Conservation (phyloP, 2,113 vertebrate genomes). For the Argyrosomus japonicus region DNA sequence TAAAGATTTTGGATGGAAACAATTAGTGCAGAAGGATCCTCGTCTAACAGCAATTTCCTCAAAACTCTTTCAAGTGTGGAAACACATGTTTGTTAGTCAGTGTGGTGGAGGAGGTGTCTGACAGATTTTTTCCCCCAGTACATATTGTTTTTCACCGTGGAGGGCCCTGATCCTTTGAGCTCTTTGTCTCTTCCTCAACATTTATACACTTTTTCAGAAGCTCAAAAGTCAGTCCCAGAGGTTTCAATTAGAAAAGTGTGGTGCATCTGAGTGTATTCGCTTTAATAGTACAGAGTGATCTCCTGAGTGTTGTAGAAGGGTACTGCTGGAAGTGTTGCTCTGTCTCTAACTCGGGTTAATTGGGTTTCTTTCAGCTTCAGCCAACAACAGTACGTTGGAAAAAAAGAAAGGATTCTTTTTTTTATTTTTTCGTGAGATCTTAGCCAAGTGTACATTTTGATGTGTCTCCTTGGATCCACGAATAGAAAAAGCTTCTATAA, state of each 20-base stretch:
- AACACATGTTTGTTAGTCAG: slow-evolving; percentile 20
- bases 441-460: slow-evolving; percentile 66
- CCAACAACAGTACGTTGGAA: slow-evolving; percentile 57
- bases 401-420: slow-evolving; percentile 59
- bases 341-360: slow-evolving; percentile 84
- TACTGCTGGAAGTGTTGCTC: slow-evolving; percentile 71
- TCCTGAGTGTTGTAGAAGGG: slow-evolving; percentile 79
- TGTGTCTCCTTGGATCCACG: slow-evolving; percentile 50
- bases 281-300: slow-evolving; percentile 82
- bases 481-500: slow-evolving; percentile 14
- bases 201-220: slow-evolving; percentile 72
- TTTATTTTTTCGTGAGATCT: slow-evolving; percentile 48
- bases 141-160: slow-evolving; percentile 61
- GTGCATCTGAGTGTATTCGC: slow-evolving; percentile 77
- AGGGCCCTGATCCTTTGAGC: slow-evolving; percentile 73
- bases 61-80: slow-evolving; percentile 18
- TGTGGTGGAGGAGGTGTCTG: slow-evolving; percentile 26
- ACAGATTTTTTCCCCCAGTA: slow-evolving; percentile 9
- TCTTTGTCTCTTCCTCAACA: slow-evolving; percentile 74
- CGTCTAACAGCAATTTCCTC: slow-evolving; percentile 8
- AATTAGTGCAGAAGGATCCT: background rate
- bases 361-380: slow-evolving; percentile 80
- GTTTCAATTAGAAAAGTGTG: slow-evolving; percentile 86
- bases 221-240: slow-evolving; percentile 81
- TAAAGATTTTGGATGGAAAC: background rate